A percentile compares a stretch with the other conserved stretches of the same genome.
phyloP scores from a whole-genome alignment of 37 sponge, comb jelly and placozoan genomes.

The Beroe forskalii region DNA sequence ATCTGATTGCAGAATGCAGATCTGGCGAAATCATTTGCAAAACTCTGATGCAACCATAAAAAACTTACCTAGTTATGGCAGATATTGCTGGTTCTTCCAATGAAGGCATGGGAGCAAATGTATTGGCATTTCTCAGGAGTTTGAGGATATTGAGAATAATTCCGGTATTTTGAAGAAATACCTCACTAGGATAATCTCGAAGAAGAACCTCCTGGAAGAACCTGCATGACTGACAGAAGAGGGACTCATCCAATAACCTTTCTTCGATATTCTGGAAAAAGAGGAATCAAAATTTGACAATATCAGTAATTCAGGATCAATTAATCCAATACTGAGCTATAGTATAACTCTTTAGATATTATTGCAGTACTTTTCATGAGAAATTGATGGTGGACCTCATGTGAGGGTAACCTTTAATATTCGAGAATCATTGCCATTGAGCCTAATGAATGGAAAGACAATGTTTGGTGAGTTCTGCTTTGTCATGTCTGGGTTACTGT shows the following conservation, averaged over 20 bases:
- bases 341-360: too few relatives aligned
- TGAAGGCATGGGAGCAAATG: background rate
- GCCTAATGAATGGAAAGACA: slow-evolving; percentile 22
- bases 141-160: background rate
- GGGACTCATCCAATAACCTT: slow-evolving; percentile 24
- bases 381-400: too few relatives aligned
- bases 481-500: background rate
- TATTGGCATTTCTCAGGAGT: slow-evolving; percentile 1
- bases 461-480: background rate
- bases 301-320: background rate
- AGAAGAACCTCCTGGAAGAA: slow-evolving; percentile 48
- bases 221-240: slow-evolving; percentile 15
- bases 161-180: slow-evolving; percentile 36
- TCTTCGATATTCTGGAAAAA: slow-evolving; percentile 55
- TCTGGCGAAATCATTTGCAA: too few relatives aligned
- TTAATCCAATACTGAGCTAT: background rate
- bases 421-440: slow-evolving; percentile 29
- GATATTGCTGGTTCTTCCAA: background rate
- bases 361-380: too few relatives aligned
- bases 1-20: too few relatives aligned
- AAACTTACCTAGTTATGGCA: slow-evolving; percentile 9
- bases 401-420: slow-evolving; percentile 35
- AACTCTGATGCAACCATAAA: background rate
- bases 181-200: slow-evolving; percentile 10
- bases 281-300: background rate